Conservation (phyloP, 2,797 vertebrate genomes). For the Alectoris magna region DNA sequence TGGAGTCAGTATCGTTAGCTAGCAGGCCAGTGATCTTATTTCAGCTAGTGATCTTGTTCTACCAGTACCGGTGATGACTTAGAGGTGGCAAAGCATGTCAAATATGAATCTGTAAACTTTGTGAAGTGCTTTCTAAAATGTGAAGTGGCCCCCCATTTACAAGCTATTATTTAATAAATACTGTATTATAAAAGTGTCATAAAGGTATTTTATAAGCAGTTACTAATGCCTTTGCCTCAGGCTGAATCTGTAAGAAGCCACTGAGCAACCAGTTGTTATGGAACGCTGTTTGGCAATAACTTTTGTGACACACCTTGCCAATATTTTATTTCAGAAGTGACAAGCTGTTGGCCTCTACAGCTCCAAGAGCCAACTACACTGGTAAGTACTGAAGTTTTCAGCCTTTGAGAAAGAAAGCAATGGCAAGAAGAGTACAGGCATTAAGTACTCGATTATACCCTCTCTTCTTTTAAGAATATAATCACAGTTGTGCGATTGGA, state of each 20-base stretch:
- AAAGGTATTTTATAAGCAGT: background rate
- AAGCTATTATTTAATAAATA: background rate
- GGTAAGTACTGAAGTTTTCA: background rate
- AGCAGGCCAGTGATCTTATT: background rate
- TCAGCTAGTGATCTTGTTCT: background rate
- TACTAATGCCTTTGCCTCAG: background rate
- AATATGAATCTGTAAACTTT: background rate
- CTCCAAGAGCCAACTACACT: background rate
- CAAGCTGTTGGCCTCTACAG: background rate
- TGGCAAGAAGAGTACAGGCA: background rate
- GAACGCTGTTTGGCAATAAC: background rate
- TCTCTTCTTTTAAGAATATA: background rate
- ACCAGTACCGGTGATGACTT: background rate
- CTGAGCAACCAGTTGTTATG: fast-evolving
- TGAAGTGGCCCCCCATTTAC: background rate
- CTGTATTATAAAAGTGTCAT: background rate
- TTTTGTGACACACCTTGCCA: background rate
- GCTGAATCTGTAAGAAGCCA: background rate
- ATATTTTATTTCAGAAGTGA: background rate
- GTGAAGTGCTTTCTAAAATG: constrained; percentile 39
- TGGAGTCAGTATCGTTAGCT: background rate
- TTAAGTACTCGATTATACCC: background rate
- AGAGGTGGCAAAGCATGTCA: background rate
- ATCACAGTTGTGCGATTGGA: background rate
- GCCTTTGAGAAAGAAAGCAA: background rate